Conservation (phyloP, 2,797 vertebrate genomes). For the Alosa sapidissima region DNA sequence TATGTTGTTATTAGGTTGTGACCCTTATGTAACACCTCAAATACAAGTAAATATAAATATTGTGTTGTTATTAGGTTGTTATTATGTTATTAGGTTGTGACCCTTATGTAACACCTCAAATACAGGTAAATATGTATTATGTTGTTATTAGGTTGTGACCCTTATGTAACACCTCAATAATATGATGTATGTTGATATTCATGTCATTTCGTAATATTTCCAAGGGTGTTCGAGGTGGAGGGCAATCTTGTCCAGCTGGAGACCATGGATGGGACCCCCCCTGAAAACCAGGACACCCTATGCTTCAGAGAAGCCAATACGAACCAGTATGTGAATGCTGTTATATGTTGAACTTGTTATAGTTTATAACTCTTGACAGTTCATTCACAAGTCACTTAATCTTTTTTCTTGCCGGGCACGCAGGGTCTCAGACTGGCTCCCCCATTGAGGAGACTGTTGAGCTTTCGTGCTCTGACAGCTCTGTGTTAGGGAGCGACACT, state of each 20-base stretch:
- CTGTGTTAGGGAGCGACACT: background rate
- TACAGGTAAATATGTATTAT: no score
- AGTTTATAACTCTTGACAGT: background rate
- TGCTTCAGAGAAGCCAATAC: background rate
- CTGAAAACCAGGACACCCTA: background rate
- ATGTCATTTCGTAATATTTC: background rate
- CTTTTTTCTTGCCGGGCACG: background rate
- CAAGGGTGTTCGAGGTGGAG: background rate
- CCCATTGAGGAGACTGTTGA: background rate
- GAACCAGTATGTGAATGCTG: background rate
- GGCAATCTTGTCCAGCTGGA: background rate
- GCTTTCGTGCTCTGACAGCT: background rate
- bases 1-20: no score
- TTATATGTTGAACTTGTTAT: background rate
- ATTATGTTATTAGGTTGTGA: no score
- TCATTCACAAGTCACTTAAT: background rate
- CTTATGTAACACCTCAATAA: background rate
- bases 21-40: background rate
- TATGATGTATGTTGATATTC: background rate
- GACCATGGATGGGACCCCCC: background rate
- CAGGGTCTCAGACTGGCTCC: background rate
- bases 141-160: no score
- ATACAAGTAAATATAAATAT: no score
- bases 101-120: background rate
- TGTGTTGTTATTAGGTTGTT: no score